Evolutionary conservation across 1,140 invertebrate species (phyloP), one percentile per base, ranked within the genome.

Genomic region (Trichomalopsis sarcophagae): DNA sequence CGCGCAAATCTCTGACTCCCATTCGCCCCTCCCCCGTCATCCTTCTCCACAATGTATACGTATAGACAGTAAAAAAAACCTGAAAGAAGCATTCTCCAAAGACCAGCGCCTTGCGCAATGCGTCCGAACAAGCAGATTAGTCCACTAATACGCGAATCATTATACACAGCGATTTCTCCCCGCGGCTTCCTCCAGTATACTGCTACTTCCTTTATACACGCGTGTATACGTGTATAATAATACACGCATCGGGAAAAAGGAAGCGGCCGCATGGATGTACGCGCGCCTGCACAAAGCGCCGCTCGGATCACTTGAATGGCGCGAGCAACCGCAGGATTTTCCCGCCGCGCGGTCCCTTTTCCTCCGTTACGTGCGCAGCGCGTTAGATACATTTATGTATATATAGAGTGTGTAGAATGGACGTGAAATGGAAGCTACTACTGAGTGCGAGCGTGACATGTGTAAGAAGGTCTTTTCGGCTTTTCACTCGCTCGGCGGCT

Each of bases 31-130:
- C 23, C 55, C 17, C 17, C 55, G 55, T 27, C 14, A 17, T 62
- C 55, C 55, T 2, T 21, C 14, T 17, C 14, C 17, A 62, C 55
- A 21, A 71, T 30, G 1, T 71, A 71, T 71, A 9, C 14, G 30
- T 1, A 71, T 13, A 27, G 27, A 27, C 27, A 27, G 27, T 27
- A 27, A 27, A 27, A 27, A 27, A 27, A 27, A 27, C 27, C 27
- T 27, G 7, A 77, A 77, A 4, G 55, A 77, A 44, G 23, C 0
- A 78, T n/a, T 14, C 23, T 17, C 0, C 13, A 21, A 44, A 47
- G 14, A 23, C 50, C 27, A 74, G 40, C 69, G 83, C 71, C 50
- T 85, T 85, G 62, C 78, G 84, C 50, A 85, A 84, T 84, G 83
- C 30, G 7, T 30, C 68, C 47, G 47, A 68, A 83, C 55, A 80